phyloP scores from a whole-genome alignment of 2,797 vertebrate genomes.

The Paramormyrops hopkinsi region DNA sequence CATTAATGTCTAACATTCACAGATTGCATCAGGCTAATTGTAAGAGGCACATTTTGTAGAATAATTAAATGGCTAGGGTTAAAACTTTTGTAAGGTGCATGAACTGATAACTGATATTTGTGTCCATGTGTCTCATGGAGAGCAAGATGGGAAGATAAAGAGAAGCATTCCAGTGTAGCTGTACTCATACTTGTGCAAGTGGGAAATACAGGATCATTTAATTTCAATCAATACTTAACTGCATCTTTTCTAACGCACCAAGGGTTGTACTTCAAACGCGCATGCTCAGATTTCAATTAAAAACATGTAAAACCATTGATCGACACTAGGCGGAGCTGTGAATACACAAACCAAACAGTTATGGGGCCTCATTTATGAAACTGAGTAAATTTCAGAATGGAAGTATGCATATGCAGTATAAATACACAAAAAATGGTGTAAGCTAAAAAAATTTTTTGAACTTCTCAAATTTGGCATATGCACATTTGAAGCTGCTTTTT shows the following conservation, averaged over 20 bases:
- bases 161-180: neutral
- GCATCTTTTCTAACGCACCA: neutral
- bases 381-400: neutral
- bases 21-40: neutral
- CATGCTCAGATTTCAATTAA: neutral
- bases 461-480: neutral
- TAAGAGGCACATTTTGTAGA: neutral
- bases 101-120: neutral
- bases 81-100: neutral
- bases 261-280: neutral
- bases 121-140: neutral
- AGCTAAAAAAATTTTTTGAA: neutral
- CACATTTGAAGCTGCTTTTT: neutral
- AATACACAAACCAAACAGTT: neutral
- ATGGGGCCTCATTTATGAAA: neutral
- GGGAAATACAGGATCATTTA: neutral
- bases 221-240: neutral
- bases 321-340: constrained; percentile 9
- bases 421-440: neutral
- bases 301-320: neutral
- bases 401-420: neutral
- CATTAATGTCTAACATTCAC: neutral
- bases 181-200: neutral
- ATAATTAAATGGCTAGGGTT: neutral
- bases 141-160: neutral